Conservation (phyloP, 2,113 vertebrate species). For the Neofelis nebulosa region DNA sequence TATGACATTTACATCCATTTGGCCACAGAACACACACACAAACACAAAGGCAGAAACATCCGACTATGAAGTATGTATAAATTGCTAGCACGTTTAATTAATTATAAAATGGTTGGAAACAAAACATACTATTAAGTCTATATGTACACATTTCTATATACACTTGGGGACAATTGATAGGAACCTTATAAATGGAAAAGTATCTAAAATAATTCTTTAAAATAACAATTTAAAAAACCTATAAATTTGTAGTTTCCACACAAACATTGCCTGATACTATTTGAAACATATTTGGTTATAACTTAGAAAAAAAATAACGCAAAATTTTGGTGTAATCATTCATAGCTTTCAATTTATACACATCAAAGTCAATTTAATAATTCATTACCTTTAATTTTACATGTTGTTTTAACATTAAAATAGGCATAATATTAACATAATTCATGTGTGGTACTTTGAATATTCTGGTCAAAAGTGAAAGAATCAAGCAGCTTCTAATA, state of each 20-base stretch:
- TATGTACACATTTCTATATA: background rate
- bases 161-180: background rate
- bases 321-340: conserved; percentile 42
- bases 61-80: conserved; percentile 46
- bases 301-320: background rate
- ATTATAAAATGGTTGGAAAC: background rate
- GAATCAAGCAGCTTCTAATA: background rate
- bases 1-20: conserved; percentile 79
- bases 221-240: background rate
- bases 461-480: conserved; percentile 12
- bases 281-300: conserved; percentile 25
- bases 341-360: conserved; percentile 71
- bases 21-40: background rate
- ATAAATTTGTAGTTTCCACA: conserved; percentile 30
- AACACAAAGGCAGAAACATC: conserved; percentile 52
- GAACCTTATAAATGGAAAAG: background rate
- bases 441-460: conserved; percentile 52
- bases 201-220: conserved; percentile 16
- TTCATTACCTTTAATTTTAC: conserved; percentile 43
- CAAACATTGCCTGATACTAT: conserved; percentile 39
- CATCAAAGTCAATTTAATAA: conserved; percentile 49
- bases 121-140: background rate
- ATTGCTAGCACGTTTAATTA: conserved; percentile 52
- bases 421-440: conserved; percentile 46
- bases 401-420: conserved; percentile 32